Percentiles rank a stretch among this genome's conserved stretches.
Evolutionary conservation across 1,140 invertebrate species (phyloP).

Genomic region (Neodiprion fabricii): DNA sequence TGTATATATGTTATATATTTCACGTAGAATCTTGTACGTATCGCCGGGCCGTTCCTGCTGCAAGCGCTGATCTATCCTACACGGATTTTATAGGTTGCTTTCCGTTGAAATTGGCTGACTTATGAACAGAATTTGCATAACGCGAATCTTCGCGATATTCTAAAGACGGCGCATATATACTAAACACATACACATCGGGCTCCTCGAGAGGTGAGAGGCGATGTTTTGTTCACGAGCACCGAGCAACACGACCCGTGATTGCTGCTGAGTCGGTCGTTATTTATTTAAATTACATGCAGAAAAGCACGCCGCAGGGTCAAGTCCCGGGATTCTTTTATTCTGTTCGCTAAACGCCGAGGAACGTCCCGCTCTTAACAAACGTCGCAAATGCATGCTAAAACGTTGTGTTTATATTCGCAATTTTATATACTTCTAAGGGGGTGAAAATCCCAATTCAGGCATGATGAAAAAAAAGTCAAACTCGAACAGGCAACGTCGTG

Average conservation of each 20-base stretch:
- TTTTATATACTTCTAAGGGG: too few relatives aligned
- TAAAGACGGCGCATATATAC: background rate
- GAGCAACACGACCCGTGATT: background rate
- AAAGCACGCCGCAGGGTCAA: background rate
- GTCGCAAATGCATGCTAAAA: too few relatives aligned
- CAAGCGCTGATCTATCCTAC: background rate
- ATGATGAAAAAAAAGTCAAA: too few relatives aligned
- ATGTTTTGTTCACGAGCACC: background rate
- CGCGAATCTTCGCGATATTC: conserved; percentile 3
- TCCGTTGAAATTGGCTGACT: background rate
- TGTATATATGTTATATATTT: background rate
- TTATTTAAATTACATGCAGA: background rate
- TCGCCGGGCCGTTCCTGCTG: background rate
- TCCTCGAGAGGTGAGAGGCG: background rate
- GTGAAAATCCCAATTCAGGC: too few relatives aligned
- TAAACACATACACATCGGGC: background rate
- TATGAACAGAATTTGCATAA: conserved; percentile 4
- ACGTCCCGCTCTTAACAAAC: too few relatives aligned
- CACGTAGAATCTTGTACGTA: background rate
- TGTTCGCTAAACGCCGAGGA: too few relatives aligned
- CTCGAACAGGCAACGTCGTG: too few relatives aligned
- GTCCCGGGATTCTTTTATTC: too few relatives aligned
- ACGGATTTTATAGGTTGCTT: background rate
- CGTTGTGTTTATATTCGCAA: too few relatives aligned
- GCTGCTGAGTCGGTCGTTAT: background rate